Base-by-base conservation (phyloP, 2,888 invertebrate genomes). In the Tachina grossa region DNA sequence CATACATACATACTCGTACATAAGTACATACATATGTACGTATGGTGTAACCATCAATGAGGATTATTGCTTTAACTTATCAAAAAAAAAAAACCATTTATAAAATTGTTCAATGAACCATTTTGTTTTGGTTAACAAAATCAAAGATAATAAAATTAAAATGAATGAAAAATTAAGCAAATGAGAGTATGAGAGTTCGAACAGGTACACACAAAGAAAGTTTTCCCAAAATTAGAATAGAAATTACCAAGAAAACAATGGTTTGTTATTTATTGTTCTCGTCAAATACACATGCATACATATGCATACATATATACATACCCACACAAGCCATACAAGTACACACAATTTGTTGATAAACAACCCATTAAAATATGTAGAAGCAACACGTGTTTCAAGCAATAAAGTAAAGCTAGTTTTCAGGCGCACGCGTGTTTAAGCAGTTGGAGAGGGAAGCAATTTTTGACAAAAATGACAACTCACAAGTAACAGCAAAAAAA, bases 301-400 rank as follows among this genome's bases (percentile, higher is more conserved):
- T 31, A 75, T 51, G 77, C 31, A 59, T 31, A 55, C 9, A 57
- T 6, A 13, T 5, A 19, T 22, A 16, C 9, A 39, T 22, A 43
- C 11, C 55, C n/a, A 22, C 53, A 11, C 16, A 66, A 39, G 49
- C 4, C 19, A 57, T 14, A 9, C 13, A 45, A 1, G 22, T 9
- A 53, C 55, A 45, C 14, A 14, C 72, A 61, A n/a, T 84, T 84
- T 87, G 86, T 87, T 86, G 85, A 74, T 76, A 87, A 87, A 87
- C 87, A 86, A 85, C 78, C 4, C 49, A 22, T 6, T 9, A 45
- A 11, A 55, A 61, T 14, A n/a, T n/a, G n/a, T n/a, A n/a, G 16
- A 51, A 68, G 81, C 86, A 87, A 84, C 87, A 87, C 86, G 86
- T 87, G 87, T 69, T 80, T 49, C 10, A 31, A 61, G 76, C 69